phyloP scores from a whole-genome alignment of 2,113 vertebrate species.

The Oriolus oriolus region DNA sequence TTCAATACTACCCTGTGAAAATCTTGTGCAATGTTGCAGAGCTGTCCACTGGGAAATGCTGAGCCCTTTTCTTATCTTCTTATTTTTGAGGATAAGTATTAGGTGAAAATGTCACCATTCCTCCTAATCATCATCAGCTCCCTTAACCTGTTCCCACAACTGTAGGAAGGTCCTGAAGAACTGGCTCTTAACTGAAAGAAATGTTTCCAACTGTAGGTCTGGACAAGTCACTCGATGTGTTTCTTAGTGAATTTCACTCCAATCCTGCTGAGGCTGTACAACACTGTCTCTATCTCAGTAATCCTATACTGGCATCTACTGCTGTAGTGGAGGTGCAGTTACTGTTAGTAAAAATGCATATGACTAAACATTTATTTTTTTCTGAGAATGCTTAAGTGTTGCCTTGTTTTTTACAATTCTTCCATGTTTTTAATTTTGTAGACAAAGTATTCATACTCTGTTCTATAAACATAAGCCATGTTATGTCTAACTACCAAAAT shows the following conservation, averaged over 20 bases:
- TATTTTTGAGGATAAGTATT: background rate
- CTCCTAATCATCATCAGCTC: background rate
- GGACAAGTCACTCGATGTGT: background rate
- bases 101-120: background rate
- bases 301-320: background rate
- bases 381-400: background rate
- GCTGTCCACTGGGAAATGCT: background rate
- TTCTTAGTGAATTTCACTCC: background rate
- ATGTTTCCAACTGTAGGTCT: background rate
- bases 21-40: background rate
- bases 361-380: background rate
- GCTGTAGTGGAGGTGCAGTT: background rate
- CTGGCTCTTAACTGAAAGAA: background rate
- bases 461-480: no score
- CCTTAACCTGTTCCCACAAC: background rate
- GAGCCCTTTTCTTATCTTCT: background rate
- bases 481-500: no score
- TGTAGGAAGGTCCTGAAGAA: background rate
- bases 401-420: no score
- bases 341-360: background rate
- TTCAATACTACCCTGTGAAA: background rate
- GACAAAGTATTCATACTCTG: no score
- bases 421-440: no score
- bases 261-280: background rate
- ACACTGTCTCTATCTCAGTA: background rate